These are phyloP conservation scores for Cathartes aura DNA, from an alignment of 2,113 vertebrate genomes.

Conservation along the genomic window DNA sequence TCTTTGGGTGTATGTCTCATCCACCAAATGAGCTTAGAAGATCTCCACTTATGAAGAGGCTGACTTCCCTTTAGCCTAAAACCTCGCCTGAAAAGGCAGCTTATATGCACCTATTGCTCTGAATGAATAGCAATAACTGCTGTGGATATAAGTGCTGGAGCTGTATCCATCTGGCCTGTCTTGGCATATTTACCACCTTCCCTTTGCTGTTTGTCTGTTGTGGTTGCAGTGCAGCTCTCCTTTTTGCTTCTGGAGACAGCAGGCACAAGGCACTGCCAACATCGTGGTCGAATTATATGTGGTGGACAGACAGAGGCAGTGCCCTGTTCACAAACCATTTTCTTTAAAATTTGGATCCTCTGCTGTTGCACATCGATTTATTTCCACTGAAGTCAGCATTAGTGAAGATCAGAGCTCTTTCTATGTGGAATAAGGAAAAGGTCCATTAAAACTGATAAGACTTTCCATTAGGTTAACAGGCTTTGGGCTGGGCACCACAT, in stretches of 20 bases:
- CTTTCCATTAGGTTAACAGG: background rate
- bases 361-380: background rate
- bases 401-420: background rate
- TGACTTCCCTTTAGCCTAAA: background rate
- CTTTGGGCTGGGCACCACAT: background rate
- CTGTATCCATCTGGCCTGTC: background rate
- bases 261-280: background rate
- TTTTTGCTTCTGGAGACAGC: background rate
- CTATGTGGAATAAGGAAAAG: background rate
- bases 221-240: background rate
- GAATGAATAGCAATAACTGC: background rate
- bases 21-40: background rate
- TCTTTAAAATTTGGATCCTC: background rate
- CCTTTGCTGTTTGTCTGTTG: background rate
- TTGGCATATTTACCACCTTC: background rate
- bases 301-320: background rate
- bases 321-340: background rate
- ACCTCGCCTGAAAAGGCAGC: background rate
- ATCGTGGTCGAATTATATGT: fast-evolving
- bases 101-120: background rate
- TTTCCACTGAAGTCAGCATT: background rate
- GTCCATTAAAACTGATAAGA: background rate
- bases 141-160: background rate
- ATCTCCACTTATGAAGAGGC: background rate
- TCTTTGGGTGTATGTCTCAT: background rate